Conservation (phyloP, 2,888 invertebrate genomes). For the Pherbina coryleti region DNA sequence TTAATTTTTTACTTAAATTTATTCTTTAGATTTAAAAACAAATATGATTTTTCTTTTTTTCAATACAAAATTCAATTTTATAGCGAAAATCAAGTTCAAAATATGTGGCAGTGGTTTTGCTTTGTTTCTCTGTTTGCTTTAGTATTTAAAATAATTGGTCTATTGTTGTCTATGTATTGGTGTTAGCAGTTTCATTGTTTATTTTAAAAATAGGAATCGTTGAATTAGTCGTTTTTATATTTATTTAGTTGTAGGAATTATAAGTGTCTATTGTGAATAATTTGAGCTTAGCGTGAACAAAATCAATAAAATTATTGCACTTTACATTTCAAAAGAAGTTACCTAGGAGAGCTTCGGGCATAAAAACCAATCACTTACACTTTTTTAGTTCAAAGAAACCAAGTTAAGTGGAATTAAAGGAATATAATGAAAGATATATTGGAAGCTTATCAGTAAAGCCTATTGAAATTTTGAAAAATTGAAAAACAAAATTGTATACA, state of each 20-base stretch:
- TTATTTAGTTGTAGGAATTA: slow-evolving; percentile 4
- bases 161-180: slow-evolving; percentile 53
- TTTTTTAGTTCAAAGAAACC: too few relatives aligned
- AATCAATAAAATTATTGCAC: too few relatives aligned
- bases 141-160: slow-evolving; percentile 50
- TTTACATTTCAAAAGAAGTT: too few relatives aligned
- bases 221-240: not conserved
- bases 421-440: too few relatives aligned
- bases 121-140: not conserved
- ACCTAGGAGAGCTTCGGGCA: too few relatives aligned
- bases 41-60: slow-evolving; percentile 49
- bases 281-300: not conserved
- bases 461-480: too few relatives aligned
- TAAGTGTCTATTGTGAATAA: not conserved
- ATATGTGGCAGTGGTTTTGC: not conserved
- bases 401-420: too few relatives aligned
- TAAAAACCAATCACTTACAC: too few relatives aligned
- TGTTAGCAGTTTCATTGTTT: slow-evolving; percentile 33
- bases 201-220: slow-evolving; percentile 58
- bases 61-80: slow-evolving; percentile 35
- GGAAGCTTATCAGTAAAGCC: too few relatives aligned
- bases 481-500: too few relatives aligned
- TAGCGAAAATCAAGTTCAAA: slow-evolving; percentile 8
- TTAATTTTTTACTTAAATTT: slow-evolving; percentile 1
- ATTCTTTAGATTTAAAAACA: slow-evolving; percentile 1